A percentile compares a stretch with the other conserved stretches of the same genome.
phyloP scores from a whole-genome alignment of 2,888 invertebrate genomes.

The Morpho helenor region DNA sequence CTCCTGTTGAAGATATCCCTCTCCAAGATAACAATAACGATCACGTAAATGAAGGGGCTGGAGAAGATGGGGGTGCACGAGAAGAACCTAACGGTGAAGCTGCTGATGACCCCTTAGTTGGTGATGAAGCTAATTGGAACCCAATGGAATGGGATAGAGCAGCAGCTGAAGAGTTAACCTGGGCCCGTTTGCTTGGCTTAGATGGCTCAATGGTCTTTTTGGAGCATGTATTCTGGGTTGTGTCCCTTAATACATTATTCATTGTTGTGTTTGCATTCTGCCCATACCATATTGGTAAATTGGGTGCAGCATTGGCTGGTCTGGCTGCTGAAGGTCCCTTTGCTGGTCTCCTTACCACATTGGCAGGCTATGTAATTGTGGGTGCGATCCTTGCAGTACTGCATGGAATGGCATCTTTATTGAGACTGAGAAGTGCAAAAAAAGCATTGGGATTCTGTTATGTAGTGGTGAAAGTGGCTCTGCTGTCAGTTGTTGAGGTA shows the following conservation, averaged over 20 bases:
- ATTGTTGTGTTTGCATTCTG: conserved; percentile 98
- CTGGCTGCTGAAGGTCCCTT: conserved; percentile 86
- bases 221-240: conserved; percentile 99
- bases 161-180: conserved; percentile 97
- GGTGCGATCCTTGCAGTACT: conserved; percentile 89
- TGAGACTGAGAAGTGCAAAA: conserved; percentile 89
- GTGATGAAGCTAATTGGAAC: conserved; percentile 96
- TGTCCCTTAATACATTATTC: conserved; percentile 97
- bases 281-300: conserved; percentile 96
- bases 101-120: conserved; percentile 77
- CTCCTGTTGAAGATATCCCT: conserved; percentile 67
- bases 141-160: conserved; percentile 99
- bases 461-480: conserved; percentile 93
- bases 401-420: conserved; percentile 89
- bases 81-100: conserved; percentile 60
- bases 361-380: conserved; percentile 95
- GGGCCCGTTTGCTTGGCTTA: conserved; percentile 96
- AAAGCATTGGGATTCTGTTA: conserved; percentile 95
- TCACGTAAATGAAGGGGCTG: conserved; percentile 56
- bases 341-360: conserved; percentile 94
- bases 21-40: conserved; percentile 74
- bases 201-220: conserved; percentile 98
- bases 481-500: conserved; percentile 97
- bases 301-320: conserved; percentile 84
- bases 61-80: conserved; percentile 51